A percentile compares a stretch with the other conserved stretches of the same genome.
Conservation (phyloP, 1,140 invertebrate species). For the Hyles euphorbiae region DNA sequence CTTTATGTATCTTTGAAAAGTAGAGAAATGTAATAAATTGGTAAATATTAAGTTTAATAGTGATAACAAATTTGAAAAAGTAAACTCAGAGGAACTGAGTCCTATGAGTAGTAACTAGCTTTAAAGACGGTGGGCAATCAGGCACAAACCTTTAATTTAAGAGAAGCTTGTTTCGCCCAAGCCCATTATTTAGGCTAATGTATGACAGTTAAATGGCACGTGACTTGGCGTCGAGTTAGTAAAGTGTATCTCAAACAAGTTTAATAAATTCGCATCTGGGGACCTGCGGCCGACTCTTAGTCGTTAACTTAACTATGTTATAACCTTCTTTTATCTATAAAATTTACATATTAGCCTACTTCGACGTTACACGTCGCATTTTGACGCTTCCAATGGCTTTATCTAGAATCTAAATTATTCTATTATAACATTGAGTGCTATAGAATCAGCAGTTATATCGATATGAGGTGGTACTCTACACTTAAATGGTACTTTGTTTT, state of each 20-base stretch:
- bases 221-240: slow-evolving; percentile 1
- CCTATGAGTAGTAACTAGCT: no score
- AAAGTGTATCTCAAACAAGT: slow-evolving; percentile 7
- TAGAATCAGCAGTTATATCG: slow-evolving; percentile 9
- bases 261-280: slow-evolving; percentile 13
- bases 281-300: neutral
- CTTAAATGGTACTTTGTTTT: slow-evolving; percentile 3
- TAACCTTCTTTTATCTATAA: slow-evolving; percentile 46
- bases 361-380: slow-evolving; percentile 36
- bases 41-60: no score
- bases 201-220: neutral
- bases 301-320: slow-evolving; percentile 48
- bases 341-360: slow-evolving; percentile 57
- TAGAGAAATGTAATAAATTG: no score
- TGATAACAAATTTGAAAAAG: no score
- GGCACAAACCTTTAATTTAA: no score
- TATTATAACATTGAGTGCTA: slow-evolving; percentile 25
- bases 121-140: no score
- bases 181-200: no score
- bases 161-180: no score
- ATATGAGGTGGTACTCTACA: neutral
- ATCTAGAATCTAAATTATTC: slow-evolving; percentile 41
- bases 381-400: slow-evolving; percentile 52
- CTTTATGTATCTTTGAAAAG: no score
- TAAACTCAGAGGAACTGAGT: no score